Evolutionary conservation across 2,888 invertebrate species (phyloP).

Genomic region (Tachystola acroxantha): DNA sequence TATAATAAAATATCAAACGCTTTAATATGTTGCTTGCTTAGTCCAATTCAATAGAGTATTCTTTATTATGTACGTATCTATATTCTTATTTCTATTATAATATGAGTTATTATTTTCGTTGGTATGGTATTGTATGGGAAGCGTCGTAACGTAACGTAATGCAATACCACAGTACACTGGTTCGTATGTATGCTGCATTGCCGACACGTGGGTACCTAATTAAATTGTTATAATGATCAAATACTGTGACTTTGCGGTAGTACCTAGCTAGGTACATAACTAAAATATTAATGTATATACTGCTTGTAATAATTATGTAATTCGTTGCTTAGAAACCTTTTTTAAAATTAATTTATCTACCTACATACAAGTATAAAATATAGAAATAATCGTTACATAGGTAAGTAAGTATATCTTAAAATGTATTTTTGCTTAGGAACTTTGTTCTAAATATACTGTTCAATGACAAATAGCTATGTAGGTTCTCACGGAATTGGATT

Average conservation of each 20-base stretch:
- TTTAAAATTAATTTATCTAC: constrained; percentile 56
- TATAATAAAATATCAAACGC: constrained; percentile 54
- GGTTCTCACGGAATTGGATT: no score
- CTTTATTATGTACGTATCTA: no score
- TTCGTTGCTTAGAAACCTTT: constrained; percentile 76
- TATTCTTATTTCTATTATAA: no score
- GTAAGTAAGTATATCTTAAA: constrained; percentile 48
- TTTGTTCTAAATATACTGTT: constrained; percentile 59
- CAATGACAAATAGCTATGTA: no score
- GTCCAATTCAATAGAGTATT: no score
- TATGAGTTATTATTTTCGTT: no score
- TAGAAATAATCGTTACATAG: constrained; percentile 46
- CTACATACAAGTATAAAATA: constrained; percentile 58
- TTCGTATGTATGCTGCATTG: no score
- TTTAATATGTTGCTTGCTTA: constrained; percentile 46
- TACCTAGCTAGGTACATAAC: constrained; percentile 15
- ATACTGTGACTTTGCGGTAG: constrained; percentile 1
- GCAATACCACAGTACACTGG: no score
- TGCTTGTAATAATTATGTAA: constrained; percentile 19
- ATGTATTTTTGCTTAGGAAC: constrained; percentile 67
- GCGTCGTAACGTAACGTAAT: no score
- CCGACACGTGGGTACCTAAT: no score
- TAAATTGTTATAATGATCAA: no score
- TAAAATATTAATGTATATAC: constrained; percentile 26
- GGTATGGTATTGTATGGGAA: no score